Evolutionary conservation across 2,113 vertebrate species (phyloP).

Genomic region (Galeopterus variegatus): DNA sequence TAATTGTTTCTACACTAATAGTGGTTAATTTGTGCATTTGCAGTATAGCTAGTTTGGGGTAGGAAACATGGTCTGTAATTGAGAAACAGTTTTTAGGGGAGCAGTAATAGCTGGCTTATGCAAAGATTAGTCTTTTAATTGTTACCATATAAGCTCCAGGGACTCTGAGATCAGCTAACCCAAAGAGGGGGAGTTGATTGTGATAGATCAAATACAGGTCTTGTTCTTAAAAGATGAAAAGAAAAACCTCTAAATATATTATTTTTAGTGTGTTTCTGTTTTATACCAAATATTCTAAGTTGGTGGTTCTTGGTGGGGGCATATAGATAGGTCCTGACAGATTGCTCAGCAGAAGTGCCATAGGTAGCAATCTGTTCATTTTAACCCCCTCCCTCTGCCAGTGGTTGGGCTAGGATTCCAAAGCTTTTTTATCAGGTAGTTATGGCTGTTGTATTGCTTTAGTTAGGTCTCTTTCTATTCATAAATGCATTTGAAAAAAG

Average conservation of each 20-base stretch:
- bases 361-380: neutral
- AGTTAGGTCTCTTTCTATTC: neutral
- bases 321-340: neutral
- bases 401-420: neutral
- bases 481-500: neutral
- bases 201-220: neutral
- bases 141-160: neutral
- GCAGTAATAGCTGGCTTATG: neutral
- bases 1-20: neutral
- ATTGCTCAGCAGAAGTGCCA: neutral
- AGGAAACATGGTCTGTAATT: neutral
- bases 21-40: neutral
- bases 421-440: neutral
- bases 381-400: neutral
- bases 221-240: neutral
- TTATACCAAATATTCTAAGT: neutral
- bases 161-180: neutral
- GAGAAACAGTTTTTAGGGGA: neutral
- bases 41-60: neutral
- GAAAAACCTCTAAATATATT: neutral
- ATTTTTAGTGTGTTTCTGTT: neutral
- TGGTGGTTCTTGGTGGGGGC: neutral
- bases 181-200: neutral
- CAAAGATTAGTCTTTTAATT: neutral
- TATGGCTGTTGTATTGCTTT: neutral